Conservation (phyloP, 2,113 vertebrate species). For the Siphamia tubifer region DNA sequence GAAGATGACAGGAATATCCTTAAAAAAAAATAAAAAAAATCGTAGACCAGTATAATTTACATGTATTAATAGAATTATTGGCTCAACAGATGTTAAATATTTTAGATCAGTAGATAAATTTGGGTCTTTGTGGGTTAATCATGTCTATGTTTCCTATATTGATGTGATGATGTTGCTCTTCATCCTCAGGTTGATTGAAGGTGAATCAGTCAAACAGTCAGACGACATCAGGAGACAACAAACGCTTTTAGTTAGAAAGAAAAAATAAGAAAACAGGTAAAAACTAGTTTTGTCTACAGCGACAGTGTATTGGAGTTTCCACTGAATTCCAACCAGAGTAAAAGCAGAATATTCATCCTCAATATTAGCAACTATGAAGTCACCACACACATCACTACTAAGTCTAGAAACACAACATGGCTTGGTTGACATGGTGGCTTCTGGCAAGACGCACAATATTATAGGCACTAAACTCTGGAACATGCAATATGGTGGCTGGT, state of each 20-base stretch:
- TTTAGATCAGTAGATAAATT: too few relatives aligned
- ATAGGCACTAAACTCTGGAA: constrained; percentile 75
- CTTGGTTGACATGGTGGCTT: constrained; percentile 68
- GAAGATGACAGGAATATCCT: too few relatives aligned
- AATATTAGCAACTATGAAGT: constrained; percentile 70
- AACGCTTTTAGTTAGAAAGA: constrained; percentile 72
- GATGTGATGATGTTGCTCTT: too few relatives aligned
- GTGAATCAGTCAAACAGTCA: constrained; percentile 13
- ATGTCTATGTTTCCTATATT: too few relatives aligned
- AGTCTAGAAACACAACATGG: constrained; percentile 75
- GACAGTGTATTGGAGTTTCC: constrained; percentile 63
- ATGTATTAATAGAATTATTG: too few relatives aligned
- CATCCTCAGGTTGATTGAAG: too few relatives aligned
- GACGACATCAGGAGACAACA: constrained; percentile 60
- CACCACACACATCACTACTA: constrained; percentile 69
- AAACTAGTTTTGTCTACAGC: constrained; percentile 74
- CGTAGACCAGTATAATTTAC: too few relatives aligned
- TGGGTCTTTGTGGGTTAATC: too few relatives aligned
- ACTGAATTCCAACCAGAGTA: constrained; percentile 62
- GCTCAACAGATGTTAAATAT: too few relatives aligned
- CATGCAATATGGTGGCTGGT: constrained; percentile 74
- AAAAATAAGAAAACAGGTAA: constrained; percentile 70
- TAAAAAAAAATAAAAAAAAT: too few relatives aligned
- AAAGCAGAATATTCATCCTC: constrained; percentile 72
- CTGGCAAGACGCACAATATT: constrained; percentile 73